Conservation (phyloP, 2,888 invertebrate genomes). For the Theretra japonica region DNA sequence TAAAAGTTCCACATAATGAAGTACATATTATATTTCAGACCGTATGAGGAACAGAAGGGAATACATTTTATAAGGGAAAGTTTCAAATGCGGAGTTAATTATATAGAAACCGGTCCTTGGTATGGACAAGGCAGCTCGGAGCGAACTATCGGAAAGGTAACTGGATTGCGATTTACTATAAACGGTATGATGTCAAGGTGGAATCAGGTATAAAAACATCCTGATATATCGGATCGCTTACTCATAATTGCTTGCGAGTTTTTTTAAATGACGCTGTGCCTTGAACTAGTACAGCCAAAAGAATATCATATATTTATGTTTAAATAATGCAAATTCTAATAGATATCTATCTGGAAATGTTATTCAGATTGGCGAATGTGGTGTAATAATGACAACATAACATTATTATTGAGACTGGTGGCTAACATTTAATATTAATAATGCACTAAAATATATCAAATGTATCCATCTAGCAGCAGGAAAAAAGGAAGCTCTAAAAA, state of each 20-base stretch:
- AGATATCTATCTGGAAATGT: too few relatives aligned
- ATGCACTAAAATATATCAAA: background rate
- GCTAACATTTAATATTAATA: too few relatives aligned
- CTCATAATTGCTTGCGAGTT: background rate
- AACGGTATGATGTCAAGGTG: background rate
- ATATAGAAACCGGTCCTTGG: constrained; percentile 96
- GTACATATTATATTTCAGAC: constrained; percentile 76
- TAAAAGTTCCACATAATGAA: background rate
- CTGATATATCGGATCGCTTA: background rate
- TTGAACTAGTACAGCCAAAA: too few relatives aligned
- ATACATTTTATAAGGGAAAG: constrained; percentile 88
- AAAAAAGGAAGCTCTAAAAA: background rate
- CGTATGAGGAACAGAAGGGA: constrained; percentile 87
- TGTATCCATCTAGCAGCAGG: background rate
- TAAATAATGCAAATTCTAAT: too few relatives aligned
- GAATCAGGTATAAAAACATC: background rate
- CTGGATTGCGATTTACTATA: background rate
- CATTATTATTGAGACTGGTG: too few relatives aligned
- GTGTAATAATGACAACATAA: too few relatives aligned
- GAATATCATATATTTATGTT: too few relatives aligned
- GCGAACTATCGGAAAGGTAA: constrained; percentile 90
- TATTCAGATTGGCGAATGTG: too few relatives aligned
- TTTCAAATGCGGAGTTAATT: constrained; percentile 93
- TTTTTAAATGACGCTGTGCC: too few relatives aligned
- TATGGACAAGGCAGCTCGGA: constrained; percentile 96